Conservation (phyloP, 2,888 invertebrate genomes). For the Perithous albicinctus region DNA sequence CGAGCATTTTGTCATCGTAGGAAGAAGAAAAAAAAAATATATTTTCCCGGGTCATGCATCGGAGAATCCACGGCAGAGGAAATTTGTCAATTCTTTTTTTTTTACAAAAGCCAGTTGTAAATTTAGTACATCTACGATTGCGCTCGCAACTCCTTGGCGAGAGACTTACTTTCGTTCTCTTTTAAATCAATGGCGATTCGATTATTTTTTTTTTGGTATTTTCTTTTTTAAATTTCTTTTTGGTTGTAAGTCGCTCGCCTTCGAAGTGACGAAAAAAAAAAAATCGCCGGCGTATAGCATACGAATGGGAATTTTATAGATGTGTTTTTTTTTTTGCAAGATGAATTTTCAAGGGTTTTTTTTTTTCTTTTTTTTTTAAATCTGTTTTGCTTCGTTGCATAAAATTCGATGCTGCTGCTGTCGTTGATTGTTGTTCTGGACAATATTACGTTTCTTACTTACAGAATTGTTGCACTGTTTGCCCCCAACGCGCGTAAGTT, state of each 20-base stretch:
- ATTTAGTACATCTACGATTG: neutral
- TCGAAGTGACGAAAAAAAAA: neutral
- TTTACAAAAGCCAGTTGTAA: neutral
- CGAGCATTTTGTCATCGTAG: neutral
- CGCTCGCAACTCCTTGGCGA: neutral
- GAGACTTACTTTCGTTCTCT: conserved; percentile 9
- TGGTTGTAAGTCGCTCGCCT: neutral
- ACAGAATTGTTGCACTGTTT: conserved; percentile 81
- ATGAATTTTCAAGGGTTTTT: neutral
- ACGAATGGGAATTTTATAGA: neutral
- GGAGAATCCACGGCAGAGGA: conserved; percentile 6
- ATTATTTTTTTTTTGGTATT: neutral
- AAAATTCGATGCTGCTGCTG: conserved; percentile 13
- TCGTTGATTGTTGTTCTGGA: conserved; percentile 31
- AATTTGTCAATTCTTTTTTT: neutral
- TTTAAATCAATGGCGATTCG: neutral
- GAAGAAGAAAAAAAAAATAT: too few relatives aligned
- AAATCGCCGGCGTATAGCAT: neutral
- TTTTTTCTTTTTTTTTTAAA: neutral
- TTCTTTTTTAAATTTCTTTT: neutral
- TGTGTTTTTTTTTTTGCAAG: neutral
- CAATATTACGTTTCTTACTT: conserved; percentile 79
- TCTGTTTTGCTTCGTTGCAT: neutral
- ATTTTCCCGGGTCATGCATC: conserved; percentile 24
- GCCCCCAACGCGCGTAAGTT: conserved; percentile 78